These are phyloP conservation scores for Pachliopta kotzebuea DNA, from an alignment of 2,888 invertebrate genomes.

Conservation along the genomic window DNA sequence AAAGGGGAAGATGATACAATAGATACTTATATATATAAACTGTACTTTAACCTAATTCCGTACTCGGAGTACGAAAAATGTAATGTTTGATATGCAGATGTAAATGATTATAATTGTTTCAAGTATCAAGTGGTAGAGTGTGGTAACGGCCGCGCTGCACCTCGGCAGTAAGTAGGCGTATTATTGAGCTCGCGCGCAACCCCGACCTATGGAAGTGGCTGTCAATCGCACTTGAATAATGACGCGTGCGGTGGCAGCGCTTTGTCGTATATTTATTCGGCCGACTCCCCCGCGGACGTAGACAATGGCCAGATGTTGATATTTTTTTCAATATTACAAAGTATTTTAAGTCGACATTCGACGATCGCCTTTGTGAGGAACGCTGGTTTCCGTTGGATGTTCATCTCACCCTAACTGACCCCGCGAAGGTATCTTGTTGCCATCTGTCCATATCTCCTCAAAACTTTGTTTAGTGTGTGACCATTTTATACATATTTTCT, in stretches of 20 bases:
- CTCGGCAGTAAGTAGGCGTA: conserved; percentile 74
- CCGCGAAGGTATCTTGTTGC: conserved; percentile 34
- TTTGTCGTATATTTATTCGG: conserved; percentile 70
- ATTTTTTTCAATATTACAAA: conserved; percentile 73
- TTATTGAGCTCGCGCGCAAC: conserved; percentile 59
- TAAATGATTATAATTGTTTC: background rate
- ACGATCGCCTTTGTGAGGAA: conserved; percentile 53
- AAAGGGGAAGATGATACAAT: too few relatives aligned
- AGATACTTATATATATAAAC: too few relatives aligned
- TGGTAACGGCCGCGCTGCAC: conserved; percentile 40
- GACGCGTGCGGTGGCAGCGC: conserved; percentile 77
- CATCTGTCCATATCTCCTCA: conserved; percentile 28
- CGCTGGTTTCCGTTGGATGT: conserved; percentile 58
- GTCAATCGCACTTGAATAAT: conserved; percentile 78
- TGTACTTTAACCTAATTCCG: too few relatives aligned
- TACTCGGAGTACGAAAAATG: too few relatives aligned
- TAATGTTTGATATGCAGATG: too few relatives aligned
- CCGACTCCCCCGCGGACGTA: conserved; percentile 65
- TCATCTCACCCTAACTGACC: conserved; percentile 30
- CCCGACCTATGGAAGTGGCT: conserved; percentile 67
- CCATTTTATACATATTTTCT: background rate
- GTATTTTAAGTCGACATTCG: conserved; percentile 64
- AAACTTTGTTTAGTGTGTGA: background rate
- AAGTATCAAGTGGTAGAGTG: conserved; percentile 48
- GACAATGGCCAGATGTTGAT: conserved; percentile 78